Evolutionary conservation across 2,888 invertebrate genomes (phyloP), one percentile per base, ranked within the genome.

Genomic region (Mesorhabditis sp.): DNA sequence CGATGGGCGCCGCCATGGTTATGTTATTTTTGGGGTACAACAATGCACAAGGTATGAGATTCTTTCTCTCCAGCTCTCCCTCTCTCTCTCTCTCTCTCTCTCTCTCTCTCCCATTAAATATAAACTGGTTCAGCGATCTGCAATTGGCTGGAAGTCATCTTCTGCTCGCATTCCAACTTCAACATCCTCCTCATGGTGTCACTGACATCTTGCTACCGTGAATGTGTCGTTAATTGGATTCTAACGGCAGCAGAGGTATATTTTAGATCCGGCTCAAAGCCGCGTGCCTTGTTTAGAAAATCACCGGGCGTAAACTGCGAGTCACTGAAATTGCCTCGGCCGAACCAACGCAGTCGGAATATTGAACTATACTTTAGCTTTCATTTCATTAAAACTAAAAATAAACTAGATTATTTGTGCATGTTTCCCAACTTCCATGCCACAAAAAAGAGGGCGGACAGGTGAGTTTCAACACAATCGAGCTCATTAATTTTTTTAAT

Each of bases 111-210:
- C 28, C 28, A 28, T 2, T 28, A 28, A 28, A 28, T 28, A 28
- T 28, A 1, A 28, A 28, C 28, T 28, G 28, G 28, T 50, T 50
- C n/a, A 50, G 58, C 58, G 2, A 13, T 50, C 58, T 50, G n/a
- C 58, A 50, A 10, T n/a, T 50, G 7, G 7, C 58, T 50, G 1
- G 10, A 13, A 10, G n/a, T 50, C 58, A 50, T n/a, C 58, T 10
- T 50, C 10, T 50, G 58, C 58, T 50, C 58, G 58, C 58, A 50
- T 50, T 50, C 58, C 7, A 50, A 50, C 58, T 50, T 50, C 58
- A 50, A 50, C n/a, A n/a, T 50, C 10, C 10, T 50, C 10, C n/a
- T 50, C 10, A 50, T 50, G 58, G 7, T 50, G 58, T 13, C 58
- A 13, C n/a, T 50, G 58, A 50, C 58, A 13, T 50, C 58, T 50